phyloP scores from a whole-genome alignment of 2,113 vertebrate genomes.

The Nyctereutes procyonoides region DNA sequence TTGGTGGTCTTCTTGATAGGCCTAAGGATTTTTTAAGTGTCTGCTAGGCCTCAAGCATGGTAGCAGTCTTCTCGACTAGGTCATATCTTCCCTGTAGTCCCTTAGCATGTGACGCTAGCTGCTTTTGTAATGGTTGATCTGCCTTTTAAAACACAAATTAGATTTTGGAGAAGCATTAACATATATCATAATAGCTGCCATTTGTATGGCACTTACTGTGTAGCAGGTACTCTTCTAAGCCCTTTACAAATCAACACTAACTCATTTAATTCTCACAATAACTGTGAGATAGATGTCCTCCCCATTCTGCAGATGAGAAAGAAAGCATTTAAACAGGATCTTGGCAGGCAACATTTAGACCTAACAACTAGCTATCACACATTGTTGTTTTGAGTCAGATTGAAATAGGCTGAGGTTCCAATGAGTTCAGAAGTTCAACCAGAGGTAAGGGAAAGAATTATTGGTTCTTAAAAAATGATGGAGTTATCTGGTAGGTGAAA shows the following conservation, averaged over 20 bases:
- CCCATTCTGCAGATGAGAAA: background rate
- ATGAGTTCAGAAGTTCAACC: background rate
- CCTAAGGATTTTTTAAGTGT: conserved; percentile 26
- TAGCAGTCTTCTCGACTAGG: background rate
- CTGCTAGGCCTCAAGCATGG: background rate
- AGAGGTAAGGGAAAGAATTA: background rate
- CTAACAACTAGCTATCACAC: background rate
- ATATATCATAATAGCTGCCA: background rate
- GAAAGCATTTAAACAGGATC: conserved; percentile 3
- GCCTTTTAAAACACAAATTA: conserved; percentile 40
- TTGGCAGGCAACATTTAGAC: background rate
- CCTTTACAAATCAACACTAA: background rate
- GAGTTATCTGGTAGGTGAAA: background rate
- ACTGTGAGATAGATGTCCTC: background rate
- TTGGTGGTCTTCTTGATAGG: background rate
- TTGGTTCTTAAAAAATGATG: conserved; percentile 51
- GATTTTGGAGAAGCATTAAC: conserved; percentile 21
- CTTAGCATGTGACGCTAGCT: background rate
- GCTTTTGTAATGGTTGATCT: conserved; percentile 44
- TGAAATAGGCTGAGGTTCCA: background rate
- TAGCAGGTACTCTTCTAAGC: background rate
- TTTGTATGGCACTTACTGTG: background rate
- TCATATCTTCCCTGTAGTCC: background rate
- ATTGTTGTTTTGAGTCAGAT: background rate
- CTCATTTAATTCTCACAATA: conserved; percentile 20